These are phyloP conservation scores for Pogona vitticeps DNA, from an alignment of 2,113 vertebrate species.

Conservation along the genomic window DNA sequence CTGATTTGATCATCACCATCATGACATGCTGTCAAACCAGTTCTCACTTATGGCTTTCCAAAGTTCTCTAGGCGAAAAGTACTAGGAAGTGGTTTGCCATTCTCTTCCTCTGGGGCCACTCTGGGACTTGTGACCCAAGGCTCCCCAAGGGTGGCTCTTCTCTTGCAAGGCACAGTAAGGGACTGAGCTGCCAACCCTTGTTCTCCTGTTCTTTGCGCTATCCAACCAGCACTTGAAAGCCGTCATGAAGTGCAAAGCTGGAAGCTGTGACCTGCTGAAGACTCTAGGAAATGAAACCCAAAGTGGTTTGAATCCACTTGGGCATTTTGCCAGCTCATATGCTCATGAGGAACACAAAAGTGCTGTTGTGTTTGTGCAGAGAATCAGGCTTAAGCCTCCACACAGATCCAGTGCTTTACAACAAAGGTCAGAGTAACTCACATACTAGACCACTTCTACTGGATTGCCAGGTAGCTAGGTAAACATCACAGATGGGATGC, in stretches of 20 bases:
- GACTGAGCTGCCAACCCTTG: no score
- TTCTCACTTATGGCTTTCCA: no score
- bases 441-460: not conserved
- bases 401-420: not conserved
- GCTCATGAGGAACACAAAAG: not conserved
- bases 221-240: no score
- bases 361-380: conserved; percentile 9
- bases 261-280: conserved; percentile 6
- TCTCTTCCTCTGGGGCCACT: no score
- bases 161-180: no score
- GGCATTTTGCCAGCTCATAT: not conserved
- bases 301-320: not conserved
- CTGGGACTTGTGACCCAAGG: no score
- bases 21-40: no score
- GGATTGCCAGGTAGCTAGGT: conserved; percentile 23
- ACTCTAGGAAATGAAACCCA: conserved; percentile 11
- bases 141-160: no score
- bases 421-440: conserved; percentile 6
- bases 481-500: conserved; percentile 16
- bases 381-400: conserved; percentile 6
- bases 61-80: no score
- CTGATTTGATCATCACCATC: no score
- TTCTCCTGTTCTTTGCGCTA: no score
- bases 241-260: not conserved
- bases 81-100: no score